phyloP scores from a whole-genome alignment of 2,797 vertebrate species.

The Arrhamphus sclerolepis region DNA sequence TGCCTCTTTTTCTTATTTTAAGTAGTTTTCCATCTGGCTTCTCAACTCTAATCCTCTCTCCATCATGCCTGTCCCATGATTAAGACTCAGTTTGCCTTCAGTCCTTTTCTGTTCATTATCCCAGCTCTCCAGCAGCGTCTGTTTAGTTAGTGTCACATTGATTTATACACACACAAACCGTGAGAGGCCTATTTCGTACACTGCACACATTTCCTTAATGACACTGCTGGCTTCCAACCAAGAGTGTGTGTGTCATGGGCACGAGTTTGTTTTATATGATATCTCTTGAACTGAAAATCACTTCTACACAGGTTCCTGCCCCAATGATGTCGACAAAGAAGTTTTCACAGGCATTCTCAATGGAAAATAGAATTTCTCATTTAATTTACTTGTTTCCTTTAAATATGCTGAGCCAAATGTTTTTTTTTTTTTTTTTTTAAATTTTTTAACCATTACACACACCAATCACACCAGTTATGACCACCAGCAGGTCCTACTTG shows the following conservation, averaged over 20 bases:
- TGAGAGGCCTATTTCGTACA: constrained; percentile 51
- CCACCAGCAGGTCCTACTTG: too few relatives aligned
- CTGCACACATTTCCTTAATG: constrained; percentile 31
- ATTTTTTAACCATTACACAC: too few relatives aligned
- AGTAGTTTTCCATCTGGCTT: constrained; percentile 29
- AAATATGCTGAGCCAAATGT: too few relatives aligned
- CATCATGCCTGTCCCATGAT: constrained; percentile 49
- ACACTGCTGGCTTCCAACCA: constrained; percentile 10
- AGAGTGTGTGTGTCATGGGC: neutral
- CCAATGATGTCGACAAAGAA: too few relatives aligned
- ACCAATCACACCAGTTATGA: too few relatives aligned
- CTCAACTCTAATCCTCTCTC: constrained; percentile 10
- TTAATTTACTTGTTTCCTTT: too few relatives aligned
- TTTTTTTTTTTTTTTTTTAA: too few relatives aligned
- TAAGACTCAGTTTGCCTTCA: constrained; percentile 52
- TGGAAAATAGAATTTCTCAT: too few relatives aligned
- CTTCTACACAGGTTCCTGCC: too few relatives aligned
- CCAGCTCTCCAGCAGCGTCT: constrained; percentile 43
- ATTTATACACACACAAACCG: constrained; percentile 57
- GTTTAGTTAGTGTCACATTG: constrained; percentile 69
- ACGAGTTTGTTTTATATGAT: neutral
- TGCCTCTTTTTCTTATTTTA: constrained; percentile 4
- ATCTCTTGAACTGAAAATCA: too few relatives aligned
- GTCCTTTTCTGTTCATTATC: constrained; percentile 63
- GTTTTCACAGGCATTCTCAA: too few relatives aligned